Conservation (phyloP, 2,113 vertebrate species). For the Tichodroma muraria region DNA sequence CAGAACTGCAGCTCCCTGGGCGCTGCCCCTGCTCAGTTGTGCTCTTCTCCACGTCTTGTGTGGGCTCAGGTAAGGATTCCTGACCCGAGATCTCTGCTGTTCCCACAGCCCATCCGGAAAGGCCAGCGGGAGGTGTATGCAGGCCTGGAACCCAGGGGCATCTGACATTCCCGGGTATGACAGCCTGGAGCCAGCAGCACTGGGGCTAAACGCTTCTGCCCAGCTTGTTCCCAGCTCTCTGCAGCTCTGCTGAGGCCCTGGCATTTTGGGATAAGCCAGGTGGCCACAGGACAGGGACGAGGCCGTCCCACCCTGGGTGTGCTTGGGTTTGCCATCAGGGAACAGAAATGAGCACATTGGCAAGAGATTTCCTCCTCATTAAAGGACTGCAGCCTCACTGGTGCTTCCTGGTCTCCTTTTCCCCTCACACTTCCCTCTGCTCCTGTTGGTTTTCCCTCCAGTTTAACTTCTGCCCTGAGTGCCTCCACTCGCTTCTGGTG, state of each 20-base stretch:
- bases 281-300: not conserved
- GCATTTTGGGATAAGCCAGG: not conserved
- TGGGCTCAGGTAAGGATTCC: not conserved
- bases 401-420: not conserved
- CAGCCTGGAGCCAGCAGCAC: not conserved
- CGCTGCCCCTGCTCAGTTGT: accelerated
- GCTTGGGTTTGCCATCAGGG: not conserved
- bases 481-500: not conserved
- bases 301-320: not conserved
- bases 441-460: not conserved
- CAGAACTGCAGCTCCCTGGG: not conserved
- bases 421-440: not conserved
- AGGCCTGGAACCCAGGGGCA: conserved; percentile 56
- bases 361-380: not conserved
- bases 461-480: not conserved
- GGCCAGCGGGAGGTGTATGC: conserved; percentile 71
- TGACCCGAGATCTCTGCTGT: not conserved
- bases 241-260: not conserved
- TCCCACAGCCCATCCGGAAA: conserved; percentile 73
- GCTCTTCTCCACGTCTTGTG: accelerated
- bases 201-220: not conserved
- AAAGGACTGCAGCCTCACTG: not conserved
- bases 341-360: not conserved
- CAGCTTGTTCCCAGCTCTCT: not conserved
- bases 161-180: not conserved